phyloP scores from a whole-genome alignment of 1,140 invertebrate species.

The Tetragnatha versicolor region DNA sequence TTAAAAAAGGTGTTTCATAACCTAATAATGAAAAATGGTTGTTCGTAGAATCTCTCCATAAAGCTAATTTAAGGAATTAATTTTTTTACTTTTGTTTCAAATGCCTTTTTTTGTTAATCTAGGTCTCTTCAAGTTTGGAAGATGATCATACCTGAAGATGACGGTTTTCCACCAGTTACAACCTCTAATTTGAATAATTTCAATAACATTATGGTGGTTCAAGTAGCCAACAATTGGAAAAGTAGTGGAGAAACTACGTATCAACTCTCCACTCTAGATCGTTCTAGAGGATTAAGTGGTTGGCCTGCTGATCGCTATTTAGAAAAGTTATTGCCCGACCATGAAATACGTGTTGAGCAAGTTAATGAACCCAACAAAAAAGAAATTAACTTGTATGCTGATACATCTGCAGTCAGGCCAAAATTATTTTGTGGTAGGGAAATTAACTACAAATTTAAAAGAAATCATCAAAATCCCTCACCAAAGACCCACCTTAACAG shows the following conservation, averaged over 20 bases:
- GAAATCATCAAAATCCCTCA: background rate
- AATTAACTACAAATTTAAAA: background rate
- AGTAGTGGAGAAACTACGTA: background rate
- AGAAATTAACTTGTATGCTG: background rate
- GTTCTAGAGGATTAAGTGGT: background rate
- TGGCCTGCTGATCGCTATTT: background rate
- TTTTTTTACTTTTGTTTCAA: too few species aligned
- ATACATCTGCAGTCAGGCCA: background rate
- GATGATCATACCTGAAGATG: background rate
- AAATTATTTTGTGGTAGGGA: background rate
- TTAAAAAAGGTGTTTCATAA: too few species aligned
- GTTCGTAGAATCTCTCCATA: too few species aligned
- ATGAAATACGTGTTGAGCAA: background rate
- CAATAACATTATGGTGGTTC: slow-evolving; percentile 7
- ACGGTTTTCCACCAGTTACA: background rate
- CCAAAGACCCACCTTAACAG: background rate
- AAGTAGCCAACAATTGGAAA: background rate
- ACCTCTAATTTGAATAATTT: background rate
- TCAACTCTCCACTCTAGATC: background rate
- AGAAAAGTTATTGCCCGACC: background rate
- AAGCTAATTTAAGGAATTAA: too few species aligned
- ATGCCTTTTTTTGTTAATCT: too few species aligned
- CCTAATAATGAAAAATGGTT: too few species aligned
- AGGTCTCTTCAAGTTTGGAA: background rate
- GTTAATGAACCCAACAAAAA: background rate